Conservation (phyloP, 2,888 invertebrate genomes). For the Ephialtes manifestator region DNA sequence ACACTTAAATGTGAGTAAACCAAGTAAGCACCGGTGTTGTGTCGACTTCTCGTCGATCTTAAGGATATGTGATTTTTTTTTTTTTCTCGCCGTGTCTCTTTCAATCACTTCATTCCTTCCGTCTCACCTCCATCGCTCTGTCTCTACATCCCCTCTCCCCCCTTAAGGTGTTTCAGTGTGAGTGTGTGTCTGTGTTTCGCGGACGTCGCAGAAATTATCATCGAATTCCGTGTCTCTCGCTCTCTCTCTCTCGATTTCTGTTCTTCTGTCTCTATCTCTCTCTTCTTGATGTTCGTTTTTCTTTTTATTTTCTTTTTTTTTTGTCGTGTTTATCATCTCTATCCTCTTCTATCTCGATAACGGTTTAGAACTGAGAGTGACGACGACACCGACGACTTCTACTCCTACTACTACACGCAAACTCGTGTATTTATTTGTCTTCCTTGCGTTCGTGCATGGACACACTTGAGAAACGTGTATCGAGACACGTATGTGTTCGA, state of each 20-base stretch:
- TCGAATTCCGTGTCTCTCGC: constrained; percentile 29
- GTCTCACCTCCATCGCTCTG: constrained; percentile 32
- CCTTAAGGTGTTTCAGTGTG: background rate
- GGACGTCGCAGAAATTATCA: constrained; percentile 51
- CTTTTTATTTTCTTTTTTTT: background rate
- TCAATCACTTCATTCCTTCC: constrained; percentile 40
- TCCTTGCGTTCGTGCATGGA: constrained; percentile 13
- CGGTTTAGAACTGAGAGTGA: constrained; percentile 13
- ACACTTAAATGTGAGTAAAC: constrained; percentile 13
- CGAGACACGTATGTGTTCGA: background rate
- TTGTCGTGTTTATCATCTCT: constrained; percentile 17
- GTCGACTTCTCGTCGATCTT: background rate
- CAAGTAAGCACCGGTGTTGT: background rate
- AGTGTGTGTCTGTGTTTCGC: constrained; percentile 37
- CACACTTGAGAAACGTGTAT: background rate
- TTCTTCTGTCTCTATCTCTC: background rate
- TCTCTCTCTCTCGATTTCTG: background rate
- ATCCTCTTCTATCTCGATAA: constrained; percentile 23
- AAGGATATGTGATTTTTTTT: background rate
- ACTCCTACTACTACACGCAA: constrained; percentile 6
- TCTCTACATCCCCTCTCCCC: background rate
- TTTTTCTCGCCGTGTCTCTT: background rate
- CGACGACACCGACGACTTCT: constrained; percentile 7
- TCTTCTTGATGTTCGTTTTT: background rate
- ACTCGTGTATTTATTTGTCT: constrained; percentile 11